Base-by-base conservation (phyloP, 2,888 invertebrate species). In the Dicyrtomina minuta region DNA sequence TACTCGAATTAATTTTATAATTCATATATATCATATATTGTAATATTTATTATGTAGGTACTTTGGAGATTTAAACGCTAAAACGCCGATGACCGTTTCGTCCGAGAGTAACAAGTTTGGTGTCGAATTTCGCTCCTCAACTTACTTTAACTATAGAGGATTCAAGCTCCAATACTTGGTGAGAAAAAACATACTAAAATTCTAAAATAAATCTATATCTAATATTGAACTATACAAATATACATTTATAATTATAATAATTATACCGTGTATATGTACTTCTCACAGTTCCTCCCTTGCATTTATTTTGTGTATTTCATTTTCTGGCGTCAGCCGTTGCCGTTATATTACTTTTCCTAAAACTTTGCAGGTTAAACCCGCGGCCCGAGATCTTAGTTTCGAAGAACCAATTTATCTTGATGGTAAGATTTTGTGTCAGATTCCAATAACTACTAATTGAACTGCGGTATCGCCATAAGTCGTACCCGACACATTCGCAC, bases 131-230 rank as follows among this genome's bases (percentile, higher is more conserved):
- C 65, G 67, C 13, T 76, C 77, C 4, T 77, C 77, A 0, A 58
- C 74, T 4, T 66, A 77, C 3, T 78, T 78, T 46, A 78, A 78
- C 66, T 78, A 74, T 72, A 27, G 78, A 60, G 78, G 78, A 71
- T 71, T 77, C 53, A 78, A 78, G 67, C 56, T 78, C 22, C 74
- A 77, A 33, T 78, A 77, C 62, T 61, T 76, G 65, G 78, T 78
- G 68, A 49, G 67, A 12, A 26, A 24, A 24, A 55, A 8, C n/a
- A 17, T 17, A 51, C n/a, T n/a, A n/a, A n/a, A n/a, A n/a, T n/a
- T n/a, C n/a, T 41, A 41, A 13, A 41, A 41, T 13, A 41, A 12
- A 41, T 41, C 43, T 44, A 44, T 44, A 3, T 44, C 5, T 44
- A n/a, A n/a, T n/a, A n/a, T n/a, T n/a, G n/a, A n/a, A n/a, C n/a